Conservation (phyloP, 2,797 vertebrate species). For the Enteromius argenteus region DNA sequence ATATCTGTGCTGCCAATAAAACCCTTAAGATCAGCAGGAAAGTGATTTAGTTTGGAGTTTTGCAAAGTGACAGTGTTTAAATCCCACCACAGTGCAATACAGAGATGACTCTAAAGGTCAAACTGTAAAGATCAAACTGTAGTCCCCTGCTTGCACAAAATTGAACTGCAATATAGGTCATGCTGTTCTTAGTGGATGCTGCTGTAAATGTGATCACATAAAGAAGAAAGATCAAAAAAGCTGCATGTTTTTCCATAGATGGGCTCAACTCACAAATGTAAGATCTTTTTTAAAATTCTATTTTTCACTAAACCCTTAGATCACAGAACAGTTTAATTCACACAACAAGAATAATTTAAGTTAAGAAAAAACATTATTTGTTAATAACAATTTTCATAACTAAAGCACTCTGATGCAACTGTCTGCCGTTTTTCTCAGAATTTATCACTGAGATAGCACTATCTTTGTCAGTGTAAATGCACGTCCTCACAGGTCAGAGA, state of each 20-base stretch:
- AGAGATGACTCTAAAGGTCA: slow-evolving; percentile 23
- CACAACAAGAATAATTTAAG: not conserved
- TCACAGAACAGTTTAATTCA: not conserved
- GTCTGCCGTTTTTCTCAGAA: not conserved
- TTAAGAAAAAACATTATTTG: not conserved
- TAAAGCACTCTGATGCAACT: not conserved
- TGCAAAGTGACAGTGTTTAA: not conserved
- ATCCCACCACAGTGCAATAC: not conserved
- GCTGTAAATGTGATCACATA: not conserved
- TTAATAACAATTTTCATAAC: not conserved
- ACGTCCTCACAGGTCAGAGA: not conserved
- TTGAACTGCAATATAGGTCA: not conserved
- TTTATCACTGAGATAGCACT: not conserved
- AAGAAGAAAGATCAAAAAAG: not conserved
- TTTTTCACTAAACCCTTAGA: not conserved
- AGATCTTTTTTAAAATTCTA: too few relatives aligned
- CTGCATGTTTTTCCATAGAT: not conserved
- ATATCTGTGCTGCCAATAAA: not conserved
- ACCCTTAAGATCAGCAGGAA: not conserved
- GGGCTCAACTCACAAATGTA: not conserved
- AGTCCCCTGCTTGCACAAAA: not conserved
- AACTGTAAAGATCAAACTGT: not conserved
- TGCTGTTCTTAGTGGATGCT: not conserved
- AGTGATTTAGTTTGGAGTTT: not conserved
- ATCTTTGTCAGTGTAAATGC: not conserved